Conservation (phyloP, 2,797 vertebrate species). For the Acestrorhynchus altus region DNA sequence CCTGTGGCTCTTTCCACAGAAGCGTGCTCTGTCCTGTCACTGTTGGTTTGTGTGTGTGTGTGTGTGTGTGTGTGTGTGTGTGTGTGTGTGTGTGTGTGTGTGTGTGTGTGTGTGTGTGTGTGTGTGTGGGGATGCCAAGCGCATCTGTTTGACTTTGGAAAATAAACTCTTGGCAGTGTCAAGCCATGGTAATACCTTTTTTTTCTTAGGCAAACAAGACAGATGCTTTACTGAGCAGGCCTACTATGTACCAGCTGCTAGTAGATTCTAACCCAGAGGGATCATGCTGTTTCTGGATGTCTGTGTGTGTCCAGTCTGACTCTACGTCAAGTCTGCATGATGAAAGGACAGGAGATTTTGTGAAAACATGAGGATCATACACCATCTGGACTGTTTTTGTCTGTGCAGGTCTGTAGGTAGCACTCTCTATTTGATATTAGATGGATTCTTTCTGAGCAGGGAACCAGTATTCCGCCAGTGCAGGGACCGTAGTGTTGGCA, state of each 20-base stretch:
- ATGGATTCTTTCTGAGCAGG: not conserved
- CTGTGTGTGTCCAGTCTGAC: slow-evolving; percentile 18
- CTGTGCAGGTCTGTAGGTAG: slow-evolving; percentile 28
- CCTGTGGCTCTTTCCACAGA: slow-evolving; percentile 60
- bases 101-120: slow-evolving; percentile 56
- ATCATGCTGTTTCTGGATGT: slow-evolving; percentile 23
- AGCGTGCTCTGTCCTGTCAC: slow-evolving; percentile 78
- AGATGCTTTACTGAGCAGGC: slow-evolving; percentile 5
- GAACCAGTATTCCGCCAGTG: not conserved
- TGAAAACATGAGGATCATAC: slow-evolving; percentile 30
- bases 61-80: slow-evolving; percentile 21
- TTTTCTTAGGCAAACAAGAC: slow-evolving; percentile 5
- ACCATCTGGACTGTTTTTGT: slow-evolving; percentile 34
- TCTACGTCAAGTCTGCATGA: not conserved
- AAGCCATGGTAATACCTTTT: slow-evolving; percentile 13
- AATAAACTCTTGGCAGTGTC: slow-evolving; percentile 48
- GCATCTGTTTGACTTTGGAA: slow-evolving; percentile 35
- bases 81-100: slow-evolving; percentile 51
- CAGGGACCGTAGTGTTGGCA: too few relatives aligned
- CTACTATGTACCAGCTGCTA: not conserved
- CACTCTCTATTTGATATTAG: slow-evolving; percentile 20
- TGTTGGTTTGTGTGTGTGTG: slow-evolving; percentile 56
- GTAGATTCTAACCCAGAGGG: slow-evolving; percentile 7
- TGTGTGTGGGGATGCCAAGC: slow-evolving; percentile 43
- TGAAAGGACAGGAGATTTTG: not conserved